Conservation (phyloP, 2,113 vertebrate species). For the Emberiza fucata region DNA sequence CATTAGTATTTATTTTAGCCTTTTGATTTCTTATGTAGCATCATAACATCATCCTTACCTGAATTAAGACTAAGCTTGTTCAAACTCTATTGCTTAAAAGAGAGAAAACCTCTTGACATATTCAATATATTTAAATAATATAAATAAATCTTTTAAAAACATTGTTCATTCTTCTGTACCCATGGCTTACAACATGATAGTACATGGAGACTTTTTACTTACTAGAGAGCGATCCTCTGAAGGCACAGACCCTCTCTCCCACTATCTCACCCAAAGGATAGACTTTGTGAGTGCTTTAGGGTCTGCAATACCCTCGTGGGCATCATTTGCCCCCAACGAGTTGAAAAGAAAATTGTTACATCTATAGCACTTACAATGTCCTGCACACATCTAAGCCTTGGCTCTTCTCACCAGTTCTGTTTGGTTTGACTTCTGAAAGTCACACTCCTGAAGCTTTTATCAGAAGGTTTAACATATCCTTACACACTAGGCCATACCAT, state of each 20-base stretch:
- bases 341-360: neutral
- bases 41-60: slow-evolving; percentile 62
- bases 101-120: slow-evolving; percentile 35
- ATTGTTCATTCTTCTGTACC: neutral
- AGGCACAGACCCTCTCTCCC: slow-evolving; percentile 47
- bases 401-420: neutral
- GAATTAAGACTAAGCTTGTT: slow-evolving; percentile 51
- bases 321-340: slow-evolving; percentile 41
- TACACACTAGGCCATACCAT: slow-evolving; percentile 42
- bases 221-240: slow-evolving; percentile 41
- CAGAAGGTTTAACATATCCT: slow-evolving; percentile 41
- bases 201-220: slow-evolving; percentile 42
- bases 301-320: slow-evolving; percentile 35
- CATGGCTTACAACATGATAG: neutral
- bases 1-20: neutral
- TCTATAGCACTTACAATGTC: slow-evolving; percentile 48
- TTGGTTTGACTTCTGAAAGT: neutral
- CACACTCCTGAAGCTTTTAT: neutral
- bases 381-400: neutral
- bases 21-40: slow-evolving; percentile 28
- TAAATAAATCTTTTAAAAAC: neutral
- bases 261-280: slow-evolving; percentile 56
- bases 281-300: slow-evolving; percentile 60
- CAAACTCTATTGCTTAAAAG: slow-evolving; percentile 42
- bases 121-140: slow-evolving; percentile 25